Conservation (phyloP, 30 jellyfish, hydroid and myxozoan genomes). For the Clytia hemisphaerica region DNA sequence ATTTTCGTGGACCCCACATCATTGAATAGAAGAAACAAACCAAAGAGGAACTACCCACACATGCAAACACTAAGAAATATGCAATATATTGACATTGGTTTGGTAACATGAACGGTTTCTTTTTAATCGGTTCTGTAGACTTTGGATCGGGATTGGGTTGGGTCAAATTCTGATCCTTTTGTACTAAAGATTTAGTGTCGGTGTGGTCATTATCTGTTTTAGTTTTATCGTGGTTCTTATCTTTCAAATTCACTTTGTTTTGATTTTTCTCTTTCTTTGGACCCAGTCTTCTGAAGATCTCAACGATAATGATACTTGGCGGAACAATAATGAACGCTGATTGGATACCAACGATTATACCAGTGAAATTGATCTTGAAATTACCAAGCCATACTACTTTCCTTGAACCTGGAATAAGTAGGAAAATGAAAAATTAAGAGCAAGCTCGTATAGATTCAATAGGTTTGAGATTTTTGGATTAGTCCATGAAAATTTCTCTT, state of each 20-base stretch:
- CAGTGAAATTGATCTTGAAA: conserved; percentile 48
- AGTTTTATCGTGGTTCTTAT: neutral
- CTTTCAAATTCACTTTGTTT: neutral
- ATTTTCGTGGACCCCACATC: too few relatives aligned
- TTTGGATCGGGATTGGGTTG: neutral
- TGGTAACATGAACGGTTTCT: conserved; percentile 3
- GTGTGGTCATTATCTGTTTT: neutral
- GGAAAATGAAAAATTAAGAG: too few relatives aligned
- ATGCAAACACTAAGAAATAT: conserved; percentile 31
- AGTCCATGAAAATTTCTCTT: too few relatives aligned
- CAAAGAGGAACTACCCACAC: too few relatives aligned
- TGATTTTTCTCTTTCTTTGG: neutral
- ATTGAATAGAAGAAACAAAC: too few relatives aligned
- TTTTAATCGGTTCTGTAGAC: neutral
- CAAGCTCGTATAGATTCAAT: too few relatives aligned
- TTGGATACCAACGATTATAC: conserved; percentile 57
- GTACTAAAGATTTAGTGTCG: too few relatives aligned
- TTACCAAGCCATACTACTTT: conserved; percentile 55
- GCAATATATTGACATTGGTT: conserved; percentile 21
- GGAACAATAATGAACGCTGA: conserved; percentile 63
- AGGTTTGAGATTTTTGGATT: too few relatives aligned
- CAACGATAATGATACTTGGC: conserved; percentile 29
- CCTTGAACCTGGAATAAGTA: conserved; percentile 3
- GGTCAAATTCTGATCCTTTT: neutral
- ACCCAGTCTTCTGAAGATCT: conserved; percentile 42